Base-by-base conservation (phyloP, 2,113 vertebrate genomes). In the Elanoides forficatus region DNA sequence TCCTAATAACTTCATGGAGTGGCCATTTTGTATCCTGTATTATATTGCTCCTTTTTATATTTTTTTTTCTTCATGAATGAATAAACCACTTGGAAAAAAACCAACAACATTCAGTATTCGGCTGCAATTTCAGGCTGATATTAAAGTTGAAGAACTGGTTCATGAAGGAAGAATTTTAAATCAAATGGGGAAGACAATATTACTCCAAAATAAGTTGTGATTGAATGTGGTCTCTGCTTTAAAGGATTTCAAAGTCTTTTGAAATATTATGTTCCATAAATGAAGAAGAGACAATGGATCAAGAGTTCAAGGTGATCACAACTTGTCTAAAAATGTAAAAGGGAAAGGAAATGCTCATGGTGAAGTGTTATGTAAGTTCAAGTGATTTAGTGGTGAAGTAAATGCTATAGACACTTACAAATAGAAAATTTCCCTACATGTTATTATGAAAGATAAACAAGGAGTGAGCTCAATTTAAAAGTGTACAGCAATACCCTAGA, bases 301-400 rank as follows among this genome's bases (percentile, higher is more conserved):
- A 73, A 47, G 26, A 50, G 13, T 47, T 90, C 43, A 52, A 72
- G 21, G 4, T 78, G 36, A 88, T 76, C 45, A 8, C 8, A 43
- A 32, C 11, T n/a, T 60, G 3, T 65, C n/a, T 86, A 30, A 91
- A 65, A 83, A 43, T 13, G 3, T 42, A 9, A 47, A 83, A 86
- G 67, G 9, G 6, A 60, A 87, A 79, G 25, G 14, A 91, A 79
- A 80, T 6, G 7, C 5, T 86, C 0, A 0, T 22, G 8, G 5
- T 47, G 11, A 75, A 63, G 4, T 13, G 13, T 45, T 68, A 60
- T 2, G 3, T 26, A 86, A 83, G 3, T 83, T 79, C 47, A 38
- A 66, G 19, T 38, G 43, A 63, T 63, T 67, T 85, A 62, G 17
- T 2, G 8, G 30, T 86, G 13, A 93, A 8, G 11, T 52, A 67